Evolutionary conservation across 2,113 vertebrate species (phyloP).

Genomic region (Erythrolamprus reginae): DNA sequence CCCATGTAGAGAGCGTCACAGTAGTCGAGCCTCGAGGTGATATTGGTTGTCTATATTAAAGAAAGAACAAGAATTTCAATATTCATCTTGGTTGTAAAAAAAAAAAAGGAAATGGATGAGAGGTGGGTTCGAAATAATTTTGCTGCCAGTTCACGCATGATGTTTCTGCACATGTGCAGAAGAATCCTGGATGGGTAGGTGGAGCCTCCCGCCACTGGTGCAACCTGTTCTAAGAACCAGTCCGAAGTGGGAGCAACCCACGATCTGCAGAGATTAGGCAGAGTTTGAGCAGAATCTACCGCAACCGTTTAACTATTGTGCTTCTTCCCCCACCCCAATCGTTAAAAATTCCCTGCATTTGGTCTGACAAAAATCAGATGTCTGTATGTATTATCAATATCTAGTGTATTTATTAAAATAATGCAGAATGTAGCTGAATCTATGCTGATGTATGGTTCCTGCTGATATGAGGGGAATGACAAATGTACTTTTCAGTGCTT

Average conservation of each 20-base stretch:
- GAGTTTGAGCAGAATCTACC: conserved; percentile 25
- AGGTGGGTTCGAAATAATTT: too few species aligned
- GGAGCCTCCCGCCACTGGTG: too few species aligned
- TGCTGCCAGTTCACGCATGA: too few species aligned
- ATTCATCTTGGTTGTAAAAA: conserved; percentile 14
- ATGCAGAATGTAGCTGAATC: conserved; percentile 23
- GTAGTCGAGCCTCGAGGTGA: too few species aligned
- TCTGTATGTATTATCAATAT: conserved; percentile 38
- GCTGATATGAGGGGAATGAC: conserved; percentile 13
- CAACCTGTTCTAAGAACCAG: too few species aligned
- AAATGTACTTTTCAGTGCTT: conserved; percentile 22
- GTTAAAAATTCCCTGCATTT: conserved; percentile 39
- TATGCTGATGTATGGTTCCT: conserved; percentile 19
- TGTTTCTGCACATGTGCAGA: too few species aligned
- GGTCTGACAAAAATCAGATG: conserved; percentile 39
- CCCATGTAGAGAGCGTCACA: too few species aligned
- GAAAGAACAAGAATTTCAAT: conserved; percentile 7
- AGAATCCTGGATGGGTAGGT: too few species aligned
- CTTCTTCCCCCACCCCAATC: conserved; percentile 10
- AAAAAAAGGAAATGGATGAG: conserved; percentile 5
- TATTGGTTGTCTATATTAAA: too few species aligned
- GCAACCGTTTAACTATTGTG: conserved; percentile 30
- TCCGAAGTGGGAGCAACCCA: too few species aligned
- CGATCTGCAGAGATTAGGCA: conserved; percentile 15
- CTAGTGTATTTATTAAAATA: conserved; percentile 36